Conservation (phyloP, 2,888 invertebrate genomes). For the Morpho helenor region DNA sequence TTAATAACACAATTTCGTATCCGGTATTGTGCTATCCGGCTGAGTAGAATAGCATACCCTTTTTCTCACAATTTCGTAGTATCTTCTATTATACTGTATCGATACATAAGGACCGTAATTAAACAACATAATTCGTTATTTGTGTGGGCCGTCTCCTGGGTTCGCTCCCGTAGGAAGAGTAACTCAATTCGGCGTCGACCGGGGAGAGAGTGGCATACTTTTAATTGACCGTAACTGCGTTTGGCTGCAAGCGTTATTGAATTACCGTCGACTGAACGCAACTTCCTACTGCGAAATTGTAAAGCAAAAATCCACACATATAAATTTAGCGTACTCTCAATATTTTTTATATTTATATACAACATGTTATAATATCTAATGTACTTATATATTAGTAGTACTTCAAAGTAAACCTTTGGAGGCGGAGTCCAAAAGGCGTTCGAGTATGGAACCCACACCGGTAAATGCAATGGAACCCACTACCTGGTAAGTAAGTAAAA, state of each 20-base stretch:
- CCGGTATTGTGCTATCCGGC: too few species aligned
- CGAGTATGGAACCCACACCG: too few species aligned
- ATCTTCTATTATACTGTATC: neutral
- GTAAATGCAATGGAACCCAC: too few species aligned
- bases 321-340: neutral
- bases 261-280: slow-evolving; percentile 55
- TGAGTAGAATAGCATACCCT: too few species aligned
- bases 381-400: too few species aligned
- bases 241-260: slow-evolving; percentile 74
- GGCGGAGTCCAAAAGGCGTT: too few species aligned
- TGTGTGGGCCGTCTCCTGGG: slow-evolving; percentile 56
- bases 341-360: too few species aligned
- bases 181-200: slow-evolving; percentile 60
- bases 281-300: slow-evolving; percentile 48
- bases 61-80: neutral
- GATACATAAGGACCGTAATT: slow-evolving; percentile 12
- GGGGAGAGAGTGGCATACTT: slow-evolving; percentile 71
- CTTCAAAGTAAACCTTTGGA: too few species aligned
- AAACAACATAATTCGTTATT: slow-evolving; percentile 55
- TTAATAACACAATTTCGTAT: neutral
- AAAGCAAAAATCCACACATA: slow-evolving; percentile 29
- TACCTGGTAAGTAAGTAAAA: too few species aligned
- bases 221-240: slow-evolving; percentile 77
- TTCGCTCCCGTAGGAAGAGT: slow-evolving; percentile 47
- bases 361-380: too few species aligned